These are phyloP conservation scores for Taenaris catops DNA, from an alignment of 2,888 invertebrate species.

Conservation along the genomic window DNA sequence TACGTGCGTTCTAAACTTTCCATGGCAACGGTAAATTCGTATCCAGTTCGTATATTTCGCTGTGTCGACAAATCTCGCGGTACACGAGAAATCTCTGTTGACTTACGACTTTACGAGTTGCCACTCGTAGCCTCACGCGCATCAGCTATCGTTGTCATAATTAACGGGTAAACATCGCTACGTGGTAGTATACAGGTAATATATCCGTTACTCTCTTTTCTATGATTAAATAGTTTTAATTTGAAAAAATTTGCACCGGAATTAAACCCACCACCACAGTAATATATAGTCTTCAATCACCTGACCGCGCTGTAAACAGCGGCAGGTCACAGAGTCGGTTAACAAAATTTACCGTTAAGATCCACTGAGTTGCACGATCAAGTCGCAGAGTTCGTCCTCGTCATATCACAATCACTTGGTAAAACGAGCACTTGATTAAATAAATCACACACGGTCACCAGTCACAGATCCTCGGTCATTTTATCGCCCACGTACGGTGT, in stretches of 20 bases:
- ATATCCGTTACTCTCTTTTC: too few relatives aligned
- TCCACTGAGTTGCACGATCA: constrained; percentile 54
- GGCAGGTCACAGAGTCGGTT: constrained; percentile 57
- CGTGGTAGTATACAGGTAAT: constrained; percentile 42
- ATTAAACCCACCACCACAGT: constrained; percentile 17
- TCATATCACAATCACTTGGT: constrained; percentile 45
- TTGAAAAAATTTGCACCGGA: constrained; percentile 1
- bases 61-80: constrained; percentile 37
- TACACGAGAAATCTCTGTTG: constrained; percentile 38
- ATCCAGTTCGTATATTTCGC: constrained; percentile 37
- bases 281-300: constrained; percentile 47
- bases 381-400: constrained; percentile 44
- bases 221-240: constrained; percentile 1
- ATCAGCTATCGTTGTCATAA: constrained; percentile 56
- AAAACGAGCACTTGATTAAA: constrained; percentile 50
- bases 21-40: constrained; percentile 58
- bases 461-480: constrained; percentile 60
- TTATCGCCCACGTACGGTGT: constrained; percentile 42
- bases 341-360: constrained; percentile 72
- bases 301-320: constrained; percentile 67
- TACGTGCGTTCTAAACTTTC: constrained; percentile 50
- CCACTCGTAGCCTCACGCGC: constrained; percentile 24
- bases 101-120: constrained; percentile 22
- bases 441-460: constrained; percentile 63
- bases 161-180: constrained; percentile 67